A percentile compares a stretch with the other conserved stretches of the same genome.
These are phyloP conservation scores for Rotaria socialis DNA, from an alignment of 2,888 invertebrate genomes.

Conservation along the genomic window DNA sequence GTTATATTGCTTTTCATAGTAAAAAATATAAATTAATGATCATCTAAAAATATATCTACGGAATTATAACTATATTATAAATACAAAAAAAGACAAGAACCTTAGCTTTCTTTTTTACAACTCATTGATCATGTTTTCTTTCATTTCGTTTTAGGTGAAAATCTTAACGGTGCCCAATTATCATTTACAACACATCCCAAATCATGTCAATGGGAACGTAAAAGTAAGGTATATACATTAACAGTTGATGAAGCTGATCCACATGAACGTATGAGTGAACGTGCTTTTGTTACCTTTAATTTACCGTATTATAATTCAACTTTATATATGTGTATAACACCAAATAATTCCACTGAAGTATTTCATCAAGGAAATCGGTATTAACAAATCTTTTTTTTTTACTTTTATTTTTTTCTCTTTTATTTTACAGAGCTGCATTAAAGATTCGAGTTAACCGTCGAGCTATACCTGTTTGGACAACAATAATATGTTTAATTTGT, in stretches of 20 bases:
- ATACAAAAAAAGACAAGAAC: no score
- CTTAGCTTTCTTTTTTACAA: no score
- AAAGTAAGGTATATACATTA: background rate
- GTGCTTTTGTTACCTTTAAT: background rate
- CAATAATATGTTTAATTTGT: constrained; percentile 49
- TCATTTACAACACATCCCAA: background rate
- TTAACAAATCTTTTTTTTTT: background rate
- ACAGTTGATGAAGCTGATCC: background rate
- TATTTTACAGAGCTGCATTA: background rate
- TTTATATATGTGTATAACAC: background rate
- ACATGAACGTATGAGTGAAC: background rate
- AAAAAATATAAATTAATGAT: no score
- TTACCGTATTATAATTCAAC: constrained; percentile 30
- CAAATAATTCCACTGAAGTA: background rate
- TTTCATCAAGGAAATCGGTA: background rate
- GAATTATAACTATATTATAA: no score
- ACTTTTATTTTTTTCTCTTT: background rate
- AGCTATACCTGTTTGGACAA: constrained; percentile 39
- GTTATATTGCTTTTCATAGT: no score
- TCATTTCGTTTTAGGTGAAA: background rate
- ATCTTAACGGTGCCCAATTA: background rate
- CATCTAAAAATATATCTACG: no score
- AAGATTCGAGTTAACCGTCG: background rate
- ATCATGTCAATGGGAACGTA: constrained; percentile 11
- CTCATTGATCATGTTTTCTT: no score